Evolutionary conservation across 2,888 invertebrate genomes (phyloP), one percentile per base, ranked within the genome.

Genomic region (Coelopa pilipes): DNA sequence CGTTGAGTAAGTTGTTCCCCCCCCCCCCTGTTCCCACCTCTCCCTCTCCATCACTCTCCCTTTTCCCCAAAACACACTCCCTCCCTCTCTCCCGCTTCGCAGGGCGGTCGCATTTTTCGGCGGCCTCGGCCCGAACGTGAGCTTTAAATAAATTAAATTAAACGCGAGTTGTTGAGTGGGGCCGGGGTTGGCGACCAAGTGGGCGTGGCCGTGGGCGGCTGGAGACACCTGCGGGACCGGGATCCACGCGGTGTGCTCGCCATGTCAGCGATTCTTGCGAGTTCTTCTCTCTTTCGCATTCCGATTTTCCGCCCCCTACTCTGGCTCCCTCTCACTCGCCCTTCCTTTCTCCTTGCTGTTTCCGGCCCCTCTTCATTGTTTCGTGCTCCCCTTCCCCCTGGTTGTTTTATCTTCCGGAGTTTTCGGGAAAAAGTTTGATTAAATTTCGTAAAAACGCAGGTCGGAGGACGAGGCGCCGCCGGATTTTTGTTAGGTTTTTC

Each of bases 91-190:
- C 57, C 9, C 12, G 0, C 3, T 53, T 1, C 53, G n/a, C 10
- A 53, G 53, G 53, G 3, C 15, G 53, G n/a, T 53, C 53, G 53
- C 3, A 13, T 13, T 53, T 53, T 53, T 53, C n/a, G 53, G 2
- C 53, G 53, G 53, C 4, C 10, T 13, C n/a, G 53, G 53, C 53
- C n/a, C 53, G 46, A 19, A 49, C 47, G 49, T 49, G 50, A 21
- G 66, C 47, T 24, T 62, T 62, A 49, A 66, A 66, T 66, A 66
- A 66, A 66, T 66, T 66, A 47, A 49, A 66, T 66, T 66, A 66
- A 66, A 49, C n/a, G 60, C 21, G 13, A 62, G 46, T 21, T 11
- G n/a, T 53, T 53, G n/a, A 53, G 49, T 10, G 49, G 49, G 13
- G 49, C 46, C 15, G 45, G 13, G 21, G 60, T 62, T 19, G 60